Evolutionary conservation across 1,140 invertebrate species (phyloP).

Genomic region (roundworm (Caenorhabditis elegans)): DNA sequence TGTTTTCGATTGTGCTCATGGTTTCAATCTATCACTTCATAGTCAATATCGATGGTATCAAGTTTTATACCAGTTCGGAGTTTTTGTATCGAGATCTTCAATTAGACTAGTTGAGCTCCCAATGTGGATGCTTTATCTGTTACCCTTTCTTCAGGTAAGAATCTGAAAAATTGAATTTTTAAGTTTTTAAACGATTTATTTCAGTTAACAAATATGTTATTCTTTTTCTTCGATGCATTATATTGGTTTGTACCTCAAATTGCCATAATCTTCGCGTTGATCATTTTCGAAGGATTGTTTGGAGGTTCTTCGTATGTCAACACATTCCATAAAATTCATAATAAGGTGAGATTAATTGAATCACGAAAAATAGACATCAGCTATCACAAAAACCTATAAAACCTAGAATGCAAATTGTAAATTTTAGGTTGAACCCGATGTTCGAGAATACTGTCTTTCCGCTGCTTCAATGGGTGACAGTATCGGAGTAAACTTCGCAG

Average conservation of each 20-base stretch:
- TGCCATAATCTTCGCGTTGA: constrained; percentile 54
- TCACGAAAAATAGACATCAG: neutral
- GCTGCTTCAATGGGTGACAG: constrained; percentile 43
- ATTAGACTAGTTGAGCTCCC: constrained; percentile 74
- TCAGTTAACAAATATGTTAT: constrained; percentile 54
- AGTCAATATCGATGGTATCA: constrained; percentile 83
- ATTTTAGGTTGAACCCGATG: constrained; percentile 44
- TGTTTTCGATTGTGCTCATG: constrained; percentile 71
- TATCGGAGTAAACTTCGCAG: constrained; percentile 36
- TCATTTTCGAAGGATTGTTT: constrained; percentile 67
- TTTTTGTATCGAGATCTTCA: constrained; percentile 82
- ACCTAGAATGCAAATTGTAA: neutral
- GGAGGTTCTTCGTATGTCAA: constrained; percentile 85
- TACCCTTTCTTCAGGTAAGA: constrained; percentile 77
- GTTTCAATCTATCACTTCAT: constrained; percentile 72
- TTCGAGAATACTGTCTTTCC: constrained; percentile 40
- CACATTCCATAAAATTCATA: constrained; percentile 78
- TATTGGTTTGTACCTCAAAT: constrained; percentile 58
- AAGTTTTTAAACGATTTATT: neutral
- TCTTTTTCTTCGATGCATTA: constrained; percentile 55
- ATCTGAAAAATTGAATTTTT: neutral
- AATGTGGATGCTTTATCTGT: constrained; percentile 72
- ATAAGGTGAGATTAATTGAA: constrained; percentile 71
- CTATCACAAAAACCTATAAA: neutral
- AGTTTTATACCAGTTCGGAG: constrained; percentile 82